Evolutionary conservation across 2,113 vertebrate genomes (phyloP).

Genomic region (Rhagologus leucostigma): DNA sequence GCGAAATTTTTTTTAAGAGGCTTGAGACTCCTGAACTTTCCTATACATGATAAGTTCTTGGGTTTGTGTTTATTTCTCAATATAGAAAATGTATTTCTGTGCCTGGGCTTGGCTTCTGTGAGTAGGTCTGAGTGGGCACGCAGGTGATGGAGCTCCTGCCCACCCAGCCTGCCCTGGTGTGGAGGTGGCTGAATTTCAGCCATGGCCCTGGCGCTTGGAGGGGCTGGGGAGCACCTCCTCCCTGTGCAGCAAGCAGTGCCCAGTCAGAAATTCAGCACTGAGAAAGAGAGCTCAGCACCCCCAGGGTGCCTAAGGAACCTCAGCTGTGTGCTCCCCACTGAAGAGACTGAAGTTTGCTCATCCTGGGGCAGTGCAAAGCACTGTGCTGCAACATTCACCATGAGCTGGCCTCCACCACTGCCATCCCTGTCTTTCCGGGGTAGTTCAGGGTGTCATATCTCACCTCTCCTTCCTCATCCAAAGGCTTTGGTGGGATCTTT

Average conservation of each 20-base stretch:
- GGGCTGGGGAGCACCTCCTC: neutral
- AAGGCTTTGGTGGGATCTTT: neutral
- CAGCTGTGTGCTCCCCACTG: neutral
- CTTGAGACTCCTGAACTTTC: neutral
- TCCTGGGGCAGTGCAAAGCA: neutral
- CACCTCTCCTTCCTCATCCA: neutral
- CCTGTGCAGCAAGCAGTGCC: neutral
- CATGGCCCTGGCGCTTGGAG: fast-evolving
- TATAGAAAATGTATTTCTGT: neutral
- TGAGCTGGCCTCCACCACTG: neutral
- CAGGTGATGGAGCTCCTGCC: neutral
- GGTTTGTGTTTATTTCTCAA: neutral
- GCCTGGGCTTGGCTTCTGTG: neutral
- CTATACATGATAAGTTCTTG: neutral
- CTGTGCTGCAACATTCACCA: neutral
- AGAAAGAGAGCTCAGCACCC: neutral
- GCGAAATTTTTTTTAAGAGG: neutral
- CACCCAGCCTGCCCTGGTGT: too few species aligned
- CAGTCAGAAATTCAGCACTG: neutral
- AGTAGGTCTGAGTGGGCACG: neutral
- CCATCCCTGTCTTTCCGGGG: neutral
- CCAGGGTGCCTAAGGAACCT: neutral
- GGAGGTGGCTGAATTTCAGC: neutral
- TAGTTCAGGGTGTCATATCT: neutral
- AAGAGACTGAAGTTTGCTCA: neutral